Conservation (phyloP, 2,797 vertebrate genomes). For the Ptychobarbus kaznakovi region DNA sequence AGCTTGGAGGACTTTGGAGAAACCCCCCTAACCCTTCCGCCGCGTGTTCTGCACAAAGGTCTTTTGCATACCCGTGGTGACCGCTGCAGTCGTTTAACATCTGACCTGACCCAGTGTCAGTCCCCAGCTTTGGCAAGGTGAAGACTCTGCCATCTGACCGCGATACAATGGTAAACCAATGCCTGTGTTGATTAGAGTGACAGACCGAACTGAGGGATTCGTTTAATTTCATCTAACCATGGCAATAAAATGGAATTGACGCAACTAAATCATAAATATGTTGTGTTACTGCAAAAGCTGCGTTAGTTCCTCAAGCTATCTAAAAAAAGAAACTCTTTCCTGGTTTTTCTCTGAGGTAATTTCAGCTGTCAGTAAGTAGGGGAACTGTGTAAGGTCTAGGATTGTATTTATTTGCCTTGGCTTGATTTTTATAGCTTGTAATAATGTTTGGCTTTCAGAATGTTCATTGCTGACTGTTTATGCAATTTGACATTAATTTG, state of each 20-base stretch:
- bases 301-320: neutral
- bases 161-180: slow-evolving; percentile 22
- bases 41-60: slow-evolving; percentile 73
- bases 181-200: slow-evolving; percentile 33
- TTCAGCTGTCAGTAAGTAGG: slow-evolving; percentile 41
- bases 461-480: slow-evolving; percentile 35
- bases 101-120: slow-evolving; percentile 79
- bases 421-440: slow-evolving; percentile 27
- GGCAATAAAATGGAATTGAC: neutral
- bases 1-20: slow-evolving; percentile 63
- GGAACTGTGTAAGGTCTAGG: slow-evolving; percentile 22
- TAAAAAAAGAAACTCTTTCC: neutral
- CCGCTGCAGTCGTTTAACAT: slow-evolving; percentile 77
- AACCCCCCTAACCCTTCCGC: slow-evolving; percentile 67
- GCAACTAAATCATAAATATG: neutral
- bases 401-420: slow-evolving; percentile 55
- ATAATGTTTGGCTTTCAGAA: slow-evolving; percentile 50
- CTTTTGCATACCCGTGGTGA: slow-evolving; percentile 71
- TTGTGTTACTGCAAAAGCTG: slow-evolving; percentile 8
- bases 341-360: slow-evolving; percentile 1
- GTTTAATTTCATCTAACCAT: slow-evolving; percentile 15
- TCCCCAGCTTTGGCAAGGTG: slow-evolving; percentile 66
- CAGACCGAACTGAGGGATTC: slow-evolving; percentile 7
- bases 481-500: slow-evolving; percentile 49
- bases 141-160: slow-evolving; percentile 48